These are phyloP conservation scores for Cephalopachus bancanus DNA, from an alignment of 2,797 vertebrate species.

Conservation along the genomic window DNA sequence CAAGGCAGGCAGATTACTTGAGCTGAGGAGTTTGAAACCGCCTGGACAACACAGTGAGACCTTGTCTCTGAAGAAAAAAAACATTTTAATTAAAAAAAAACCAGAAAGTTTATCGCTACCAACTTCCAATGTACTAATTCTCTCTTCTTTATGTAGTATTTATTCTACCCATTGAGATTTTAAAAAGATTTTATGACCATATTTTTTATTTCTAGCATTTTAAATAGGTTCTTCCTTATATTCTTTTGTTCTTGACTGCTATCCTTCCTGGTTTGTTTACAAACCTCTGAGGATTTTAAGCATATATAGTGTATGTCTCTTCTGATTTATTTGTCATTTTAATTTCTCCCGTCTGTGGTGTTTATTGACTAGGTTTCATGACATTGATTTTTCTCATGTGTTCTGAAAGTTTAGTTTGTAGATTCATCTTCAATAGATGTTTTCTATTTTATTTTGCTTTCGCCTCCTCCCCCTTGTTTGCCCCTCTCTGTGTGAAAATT, in stretches of 20 bases:
- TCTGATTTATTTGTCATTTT: not conserved
- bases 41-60: too few relatives aligned
- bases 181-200: not conserved
- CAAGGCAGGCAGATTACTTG: too few relatives aligned
- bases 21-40: too few relatives aligned
- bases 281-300: not conserved
- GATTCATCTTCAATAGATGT: not conserved
- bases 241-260: not conserved
- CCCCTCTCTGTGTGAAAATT: not conserved
- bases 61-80: too few relatives aligned
- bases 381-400: not conserved
- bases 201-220: slow-evolving; percentile 13
- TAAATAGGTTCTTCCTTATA: not conserved
- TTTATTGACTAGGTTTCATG: not conserved
- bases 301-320: not conserved
- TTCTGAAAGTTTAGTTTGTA: not conserved
- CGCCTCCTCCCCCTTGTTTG: not conserved
- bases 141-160: not conserved
- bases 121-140: not conserved
- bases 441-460: slow-evolving; percentile 1
- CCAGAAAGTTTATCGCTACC: not conserved
- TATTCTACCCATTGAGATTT: not conserved
- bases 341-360: not conserved
- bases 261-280: not conserved
- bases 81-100: too few relatives aligned